Conservation (phyloP, 2,113 vertebrate species). For the Tachysurus fulvidraco region DNA sequence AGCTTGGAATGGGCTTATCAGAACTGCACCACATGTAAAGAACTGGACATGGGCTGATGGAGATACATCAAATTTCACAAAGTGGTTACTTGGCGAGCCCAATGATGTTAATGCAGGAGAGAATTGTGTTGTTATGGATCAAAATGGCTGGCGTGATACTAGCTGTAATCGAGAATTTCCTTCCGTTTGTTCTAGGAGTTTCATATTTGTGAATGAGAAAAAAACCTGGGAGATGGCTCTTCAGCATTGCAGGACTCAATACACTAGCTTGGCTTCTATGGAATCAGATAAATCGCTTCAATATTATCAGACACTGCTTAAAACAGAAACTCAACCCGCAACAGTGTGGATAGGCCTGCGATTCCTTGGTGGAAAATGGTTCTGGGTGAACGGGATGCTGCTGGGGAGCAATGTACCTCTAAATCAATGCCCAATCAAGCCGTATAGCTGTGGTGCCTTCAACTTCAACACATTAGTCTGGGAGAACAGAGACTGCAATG, state of each 20-base stretch:
- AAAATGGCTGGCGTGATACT: not conserved
- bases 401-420: not conserved
- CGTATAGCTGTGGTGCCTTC: conserved; percentile 53
- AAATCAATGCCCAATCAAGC: conserved; percentile 53
- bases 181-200: conserved; percentile 1
- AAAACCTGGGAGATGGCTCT: conserved; percentile 34
- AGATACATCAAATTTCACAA: not conserved
- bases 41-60: conserved; percentile 38
- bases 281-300: not conserved
- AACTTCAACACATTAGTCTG: not conserved
- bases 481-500: conserved; percentile 32
- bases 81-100: not conserved
- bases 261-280: too few species aligned
- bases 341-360: conserved; percentile 42
- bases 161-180: fast-evolving
- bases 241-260: not conserved
- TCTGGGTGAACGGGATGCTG: not conserved
- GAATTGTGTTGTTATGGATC: not conserved
- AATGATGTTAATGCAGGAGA: not conserved
- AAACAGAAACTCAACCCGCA: not conserved
- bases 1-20: conserved; percentile 31
- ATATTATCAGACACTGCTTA: not conserved
- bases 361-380: conserved; percentile 26
- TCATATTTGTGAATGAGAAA: conserved; percentile 7
- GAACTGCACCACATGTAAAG: not conserved